Evolutionary conservation across 1,140 invertebrate genomes (phyloP).

Genomic region (Ditylenchus dipsaci): DNA sequence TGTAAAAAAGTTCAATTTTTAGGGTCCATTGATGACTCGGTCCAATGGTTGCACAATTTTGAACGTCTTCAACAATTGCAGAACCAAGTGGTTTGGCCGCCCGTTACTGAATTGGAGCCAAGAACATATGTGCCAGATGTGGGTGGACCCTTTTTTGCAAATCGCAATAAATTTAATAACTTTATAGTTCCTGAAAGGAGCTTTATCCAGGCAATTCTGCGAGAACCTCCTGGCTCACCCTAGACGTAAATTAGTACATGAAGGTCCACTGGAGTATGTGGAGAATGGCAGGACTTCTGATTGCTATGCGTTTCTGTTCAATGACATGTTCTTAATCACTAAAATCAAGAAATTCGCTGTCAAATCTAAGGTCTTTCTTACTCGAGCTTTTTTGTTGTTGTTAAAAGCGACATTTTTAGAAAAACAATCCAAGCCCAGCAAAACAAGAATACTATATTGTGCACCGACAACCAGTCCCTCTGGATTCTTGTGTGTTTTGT

Average conservation of each 20-base stretch:
- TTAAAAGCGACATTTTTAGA: conserved; percentile 14
- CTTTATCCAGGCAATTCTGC: conserved; percentile 68
- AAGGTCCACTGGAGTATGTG: conserved; percentile 65
- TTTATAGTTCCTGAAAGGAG: conserved; percentile 63
- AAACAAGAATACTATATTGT: conserved; percentile 63
- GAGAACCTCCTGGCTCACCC: conserved; percentile 65
- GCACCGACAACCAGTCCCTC: conserved; percentile 68
- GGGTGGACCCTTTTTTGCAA: conserved; percentile 25
- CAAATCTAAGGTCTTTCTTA: conserved; percentile 59
- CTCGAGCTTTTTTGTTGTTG: not conserved
- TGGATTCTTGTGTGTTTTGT: conserved; percentile 69
- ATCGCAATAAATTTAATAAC: conserved; percentile 10
- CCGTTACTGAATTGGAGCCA: conserved; percentile 67
- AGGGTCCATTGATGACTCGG: conserved; percentile 71
- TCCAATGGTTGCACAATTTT: conserved; percentile 72
- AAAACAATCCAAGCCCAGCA: conserved; percentile 1
- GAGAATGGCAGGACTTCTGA: conserved; percentile 65
- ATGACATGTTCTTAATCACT: conserved; percentile 70
- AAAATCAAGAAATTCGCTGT: conserved; percentile 66
- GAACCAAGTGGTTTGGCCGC: conserved; percentile 68
- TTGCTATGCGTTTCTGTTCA: conserved; percentile 69
- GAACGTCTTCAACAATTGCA: conserved; percentile 70
- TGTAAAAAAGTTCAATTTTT: no score
- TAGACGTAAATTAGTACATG: conserved; percentile 65
- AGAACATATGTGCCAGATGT: conserved; percentile 68